Evolutionary conservation across 2,888 invertebrate species (phyloP).

Genomic region (Troides helena): DNA sequence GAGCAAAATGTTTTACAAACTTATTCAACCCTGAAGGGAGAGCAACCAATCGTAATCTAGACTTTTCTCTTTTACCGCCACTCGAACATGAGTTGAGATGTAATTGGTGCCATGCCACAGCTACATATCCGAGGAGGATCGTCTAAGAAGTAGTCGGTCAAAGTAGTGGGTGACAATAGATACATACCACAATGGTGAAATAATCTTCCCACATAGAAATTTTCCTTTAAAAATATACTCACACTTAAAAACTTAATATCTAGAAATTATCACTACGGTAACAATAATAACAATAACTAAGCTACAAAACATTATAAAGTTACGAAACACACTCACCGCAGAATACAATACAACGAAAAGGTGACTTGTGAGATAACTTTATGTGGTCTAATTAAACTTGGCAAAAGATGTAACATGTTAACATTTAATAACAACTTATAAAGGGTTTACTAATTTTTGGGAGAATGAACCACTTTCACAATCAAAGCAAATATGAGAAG

Average conservation of each 20-base stretch:
- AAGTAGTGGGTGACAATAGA: too few relatives aligned
- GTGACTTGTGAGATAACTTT: slow-evolving; percentile 14
- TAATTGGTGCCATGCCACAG: too few relatives aligned
- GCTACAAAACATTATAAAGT: not conserved
- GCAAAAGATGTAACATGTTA: not conserved
- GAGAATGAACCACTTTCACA: not conserved
- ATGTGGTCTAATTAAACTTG: slow-evolving; percentile 11
- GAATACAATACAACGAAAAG: slow-evolving; percentile 17
- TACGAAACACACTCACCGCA: slow-evolving; percentile 19
- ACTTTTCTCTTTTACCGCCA: too few relatives aligned
- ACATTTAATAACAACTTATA: not conserved
- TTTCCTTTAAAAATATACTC: too few relatives aligned
- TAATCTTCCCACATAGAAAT: too few relatives aligned
- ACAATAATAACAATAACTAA: not conserved
- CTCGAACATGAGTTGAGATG: too few relatives aligned
- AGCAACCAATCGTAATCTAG: too few relatives aligned
- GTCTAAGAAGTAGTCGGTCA: too few relatives aligned
- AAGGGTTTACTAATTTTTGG: not conserved
- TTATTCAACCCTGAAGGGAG: too few relatives aligned
- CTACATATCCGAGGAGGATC: too few relatives aligned
- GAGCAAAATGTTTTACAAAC: too few relatives aligned
- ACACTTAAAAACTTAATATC: not conserved
- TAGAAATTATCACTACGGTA: not conserved
- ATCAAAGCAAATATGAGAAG: not conserved
- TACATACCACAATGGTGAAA: too few relatives aligned